Evolutionary conservation across 37 sponge, comb jelly and placozoan species (phyloP), one percentile per base, ranked within the genome.

Genomic region (Halisarca cf. caerulea): DNA sequence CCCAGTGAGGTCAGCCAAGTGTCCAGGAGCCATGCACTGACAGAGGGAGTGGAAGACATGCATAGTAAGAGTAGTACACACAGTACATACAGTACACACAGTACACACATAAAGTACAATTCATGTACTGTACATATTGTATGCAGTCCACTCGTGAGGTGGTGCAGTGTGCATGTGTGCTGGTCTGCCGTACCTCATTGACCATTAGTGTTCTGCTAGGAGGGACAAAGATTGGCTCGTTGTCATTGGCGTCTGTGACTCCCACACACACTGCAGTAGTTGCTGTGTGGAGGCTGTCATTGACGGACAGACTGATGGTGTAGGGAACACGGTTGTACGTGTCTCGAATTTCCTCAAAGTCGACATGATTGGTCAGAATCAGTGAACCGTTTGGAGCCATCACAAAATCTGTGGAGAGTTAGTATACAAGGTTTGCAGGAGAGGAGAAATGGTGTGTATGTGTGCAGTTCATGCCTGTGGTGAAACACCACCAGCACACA

Each of bases 181-280:
- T 59, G 7, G 3, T 3, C 60, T 8, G 60, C 17, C 69, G 27
- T 30, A 68, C 69, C 69, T 68, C 69, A 30, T 34, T 68, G 35
- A 68, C 15, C 1, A 34, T 32, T 27, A 68, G 1, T 18, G n/a
- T 68, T 28, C 35, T 34, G 3, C 35, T 34, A 34, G 69, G 33
- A 3, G 32, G 69, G 15, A 34, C 35, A 17, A 37, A 74, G 2
- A 39, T 20, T 2, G 77, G 77, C 41, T 42, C 38, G 44, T 74
- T 74, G 44, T 74, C 77, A 24, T 74, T 74, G 77, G 36, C 77
- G 41, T 74, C 77, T 21, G 45, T 43, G 1, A 74, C 25, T 11
- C 41, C 25, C 25, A 74, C 45, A 40, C 77, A 74, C 38, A 74
- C 36, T 17, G 77, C 3, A 7, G 41, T 32, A 1, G 15, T 41